Base-by-base conservation (phyloP, 2,113 vertebrate genomes). In the Mionectes macconnelli region DNA sequence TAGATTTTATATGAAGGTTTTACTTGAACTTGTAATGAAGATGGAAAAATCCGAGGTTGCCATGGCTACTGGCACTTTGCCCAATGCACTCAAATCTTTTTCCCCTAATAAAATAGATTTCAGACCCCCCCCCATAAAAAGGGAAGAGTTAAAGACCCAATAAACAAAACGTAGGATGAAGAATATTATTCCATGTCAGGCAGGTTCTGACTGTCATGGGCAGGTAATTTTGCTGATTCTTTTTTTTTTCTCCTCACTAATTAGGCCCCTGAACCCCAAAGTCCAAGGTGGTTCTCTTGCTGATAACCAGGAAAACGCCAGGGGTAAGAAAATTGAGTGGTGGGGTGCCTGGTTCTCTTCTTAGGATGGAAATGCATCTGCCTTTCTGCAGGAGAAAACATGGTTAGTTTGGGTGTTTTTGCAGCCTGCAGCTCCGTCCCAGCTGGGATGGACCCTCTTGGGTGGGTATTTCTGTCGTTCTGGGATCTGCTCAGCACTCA, bases 11-110 rank as follows among this genome's bases (percentile, higher is more conserved):
- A 97, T 96, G 97, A 95, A 96, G 86, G 96, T 97, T 98, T 98
- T 95, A 95, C 97, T 94, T 97, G 93, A 97, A 94, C 97, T 96
- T 97, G 96, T 97, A 98, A 98, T 97, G 97, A 97, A 98, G 97
- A 95, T 97, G 96, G 98, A 98, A 98, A 98, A 97, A 97, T 86
- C 94, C 21, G 12, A 88, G 94, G 92, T 97, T 97, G 42, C 97
- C 92, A 63, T 87, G 96, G 93, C 91, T 88, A 70, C 93, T 98
- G 98, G 98, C 97, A 64, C 45, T 35, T 75, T 94, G 94, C 97
- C 97, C 90, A 89, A 91, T 77, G 21, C 67, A 12, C 94, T 96
- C 94, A 90, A 94, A 97, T 91, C 95, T 96, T 95, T 97, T 96
- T 96, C 90, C 94, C 77, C 80, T 93, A 91, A 96, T 93, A 92